Evolutionary conservation across 2,797 vertebrate genomes (phyloP), one percentile per base, ranked within the genome.

Genomic region (Danio choprae): DNA sequence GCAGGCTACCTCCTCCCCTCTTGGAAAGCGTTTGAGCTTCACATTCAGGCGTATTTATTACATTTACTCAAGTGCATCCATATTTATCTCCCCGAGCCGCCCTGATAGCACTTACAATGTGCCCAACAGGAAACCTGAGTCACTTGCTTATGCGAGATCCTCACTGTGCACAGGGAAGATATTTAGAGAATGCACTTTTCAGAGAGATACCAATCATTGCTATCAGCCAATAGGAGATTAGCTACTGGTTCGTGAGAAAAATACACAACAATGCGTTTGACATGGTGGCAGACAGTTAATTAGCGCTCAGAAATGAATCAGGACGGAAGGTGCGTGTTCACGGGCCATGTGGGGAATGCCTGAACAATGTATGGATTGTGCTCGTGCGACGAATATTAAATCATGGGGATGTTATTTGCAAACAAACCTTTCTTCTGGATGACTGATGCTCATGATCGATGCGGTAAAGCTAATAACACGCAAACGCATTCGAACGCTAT

Each of bases 11-110:
- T 80, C 74, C 74, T 64, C 78, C 78, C 78, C 82, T 82, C 83
- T 70, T 64, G 60, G 80, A 38, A 70, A 81, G 76, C 72, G 55
- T 81, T 84, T 76, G 83, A 75, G 82, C 81, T 84, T 80, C 82
- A 87, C 74, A 84, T 81, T 85, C 68, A 79, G 79, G 77, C 76
- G 72, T 85, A 87, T 87, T 87, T 87, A 87, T 87, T 84, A 83
- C 84, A 85, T 87, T 85, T 87, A 86, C 83, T 86, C 83, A 83
- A 86, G 83, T 86, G 79, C 75, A 83, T 86, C 83, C 80, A 84
- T 84, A 86, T 86, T 86, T 83, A 86, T 86, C 80, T 75, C 77
- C 75, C 62, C 76, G 43, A 74, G 75, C 74, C 63, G 70, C 70
- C 77, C 81, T 55, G 71, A 75, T 82, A 81, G 48, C 69, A 76